Conservation (phyloP, 2,113 vertebrate species). For the Chroicocephalus ridibundus region DNA sequence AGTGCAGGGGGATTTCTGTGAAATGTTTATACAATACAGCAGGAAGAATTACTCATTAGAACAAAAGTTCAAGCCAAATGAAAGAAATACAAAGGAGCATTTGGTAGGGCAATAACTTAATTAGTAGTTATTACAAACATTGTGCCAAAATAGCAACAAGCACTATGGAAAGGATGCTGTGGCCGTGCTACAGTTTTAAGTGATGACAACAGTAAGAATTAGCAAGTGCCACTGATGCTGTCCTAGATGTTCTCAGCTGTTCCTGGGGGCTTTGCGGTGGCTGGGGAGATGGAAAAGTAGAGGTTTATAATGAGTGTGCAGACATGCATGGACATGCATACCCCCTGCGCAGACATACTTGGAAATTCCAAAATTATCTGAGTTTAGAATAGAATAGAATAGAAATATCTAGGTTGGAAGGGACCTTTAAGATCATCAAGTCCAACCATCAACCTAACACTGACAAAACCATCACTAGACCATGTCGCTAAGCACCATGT, state of each 20-base stretch:
- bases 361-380: background rate
- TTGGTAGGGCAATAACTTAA: background rate
- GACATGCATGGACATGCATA: background rate
- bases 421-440: too few relatives aligned
- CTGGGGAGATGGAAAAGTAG: background rate
- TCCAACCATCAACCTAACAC: too few relatives aligned
- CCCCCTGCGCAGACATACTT: background rate
- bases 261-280: background rate
- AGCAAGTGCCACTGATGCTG: background rate
- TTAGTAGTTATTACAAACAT: background rate
- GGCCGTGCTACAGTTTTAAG: background rate
- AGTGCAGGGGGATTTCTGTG: slow-evolving; percentile 1
- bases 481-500: too few relatives aligned
- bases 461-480: too few relatives aligned
- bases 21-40: background rate
- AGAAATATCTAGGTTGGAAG: too few relatives aligned
- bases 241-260: background rate
- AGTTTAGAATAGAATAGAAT: background rate
- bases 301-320: background rate
- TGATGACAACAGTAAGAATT: background rate
- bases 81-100: background rate
- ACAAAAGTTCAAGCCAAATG: background rate
- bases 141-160: background rate
- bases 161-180: background rate
- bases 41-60: slow-evolving; percentile 25